These are phyloP conservation scores for Tetrao urogallus DNA, from an alignment of 2,113 vertebrate species.

Conservation along the genomic window DNA sequence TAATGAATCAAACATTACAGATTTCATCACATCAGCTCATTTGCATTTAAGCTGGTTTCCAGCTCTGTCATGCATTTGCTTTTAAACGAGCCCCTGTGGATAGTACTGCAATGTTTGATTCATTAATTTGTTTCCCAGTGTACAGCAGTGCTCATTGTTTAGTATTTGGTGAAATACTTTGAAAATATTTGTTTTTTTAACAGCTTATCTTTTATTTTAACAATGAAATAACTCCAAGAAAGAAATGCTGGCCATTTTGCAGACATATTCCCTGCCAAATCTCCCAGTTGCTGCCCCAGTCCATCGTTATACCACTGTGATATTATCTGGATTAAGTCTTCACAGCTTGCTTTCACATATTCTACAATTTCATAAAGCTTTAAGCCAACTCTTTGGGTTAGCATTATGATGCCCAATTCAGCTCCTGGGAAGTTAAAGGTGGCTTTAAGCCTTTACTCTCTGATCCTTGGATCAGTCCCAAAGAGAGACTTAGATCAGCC, in stretches of 20 bases:
- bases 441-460: slow-evolving; percentile 59
- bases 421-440: slow-evolving; percentile 63
- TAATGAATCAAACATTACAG: slow-evolving; percentile 73
- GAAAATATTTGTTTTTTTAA: slow-evolving; percentile 57
- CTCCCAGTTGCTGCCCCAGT: slow-evolving; percentile 65
- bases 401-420: slow-evolving; percentile 49
- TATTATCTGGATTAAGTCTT: slow-evolving; percentile 74
- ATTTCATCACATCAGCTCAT: slow-evolving; percentile 66
- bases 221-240: slow-evolving; percentile 28
- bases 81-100: slow-evolving; percentile 72
- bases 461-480: slow-evolving; percentile 34
- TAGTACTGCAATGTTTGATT: slow-evolving; percentile 66
- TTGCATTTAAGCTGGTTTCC: slow-evolving; percentile 69
- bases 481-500: slow-evolving; percentile 43
- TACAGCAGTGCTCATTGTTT: slow-evolving; percentile 60
- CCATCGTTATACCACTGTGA: slow-evolving; percentile 62
- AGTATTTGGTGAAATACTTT: slow-evolving; percentile 25
- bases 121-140: slow-evolving; percentile 66
- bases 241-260: slow-evolving; percentile 20
- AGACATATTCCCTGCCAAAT: slow-evolving; percentile 33
- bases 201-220: slow-evolving; percentile 45
- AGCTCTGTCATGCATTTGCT: slow-evolving; percentile 69
- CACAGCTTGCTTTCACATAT: slow-evolving; percentile 68
- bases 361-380: slow-evolving; percentile 67
- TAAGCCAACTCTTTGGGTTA: slow-evolving; percentile 56